phyloP scores from a whole-genome alignment of 1,140 invertebrate genomes.

The fruit fly (Drosophila melanogaster) region Release_6_plus_ISO1_MT NT_033779.5:15666001-15666500 shows the following conservation, averaged over 20 bases:
- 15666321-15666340: background rate
- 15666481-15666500: no score
- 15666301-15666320: constrained; percentile 18
- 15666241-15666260: constrained; percentile 76
- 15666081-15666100: constrained; percentile 23
- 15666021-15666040: constrained; percentile 77
- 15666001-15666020: constrained; percentile 21
- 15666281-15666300: constrained; percentile 23
- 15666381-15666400: no score
- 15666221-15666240: constrained; percentile 67
- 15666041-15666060: constrained; percentile 79
- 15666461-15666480: no score
- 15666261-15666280: constrained; percentile 27
- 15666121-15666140: constrained; percentile 65
- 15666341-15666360: background rate
- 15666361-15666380: background rate
- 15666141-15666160: constrained; percentile 69
- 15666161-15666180: constrained; percentile 58
- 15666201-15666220: constrained; percentile 65
- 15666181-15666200: constrained; percentile 39
- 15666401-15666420: no score
- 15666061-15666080: constrained; percentile 74
- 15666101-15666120: background rate
- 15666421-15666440: no score
- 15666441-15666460: no score